A percentile compares a stretch with the other conserved stretches of the same genome.
Evolutionary conservation across 2,797 vertebrate species (phyloP).

Genomic region (Rhinoraja longicauda): DNA sequence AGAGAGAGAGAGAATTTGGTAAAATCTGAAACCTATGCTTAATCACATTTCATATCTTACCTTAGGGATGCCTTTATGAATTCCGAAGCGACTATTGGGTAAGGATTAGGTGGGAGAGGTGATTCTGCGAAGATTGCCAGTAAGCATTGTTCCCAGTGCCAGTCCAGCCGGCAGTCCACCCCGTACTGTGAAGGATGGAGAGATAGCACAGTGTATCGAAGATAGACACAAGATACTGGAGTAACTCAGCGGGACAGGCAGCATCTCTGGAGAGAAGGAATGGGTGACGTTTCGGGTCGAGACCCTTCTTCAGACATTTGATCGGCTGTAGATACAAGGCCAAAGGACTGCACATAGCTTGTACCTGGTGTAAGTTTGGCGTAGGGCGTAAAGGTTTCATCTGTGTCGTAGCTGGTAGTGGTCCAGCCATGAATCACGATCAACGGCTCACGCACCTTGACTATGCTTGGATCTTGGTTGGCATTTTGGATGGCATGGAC

Average conservation of each 20-base stretch:
- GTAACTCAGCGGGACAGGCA: no score
- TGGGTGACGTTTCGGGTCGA: no score
- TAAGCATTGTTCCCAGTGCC: constrained; percentile 34
- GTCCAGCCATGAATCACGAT: not conserved
- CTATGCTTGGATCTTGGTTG: no score
- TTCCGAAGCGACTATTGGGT: constrained; percentile 28
- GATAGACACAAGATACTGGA: no score
- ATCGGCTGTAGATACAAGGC: not conserved
- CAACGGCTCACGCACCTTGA: not conserved
- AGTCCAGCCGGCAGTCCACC: constrained; percentile 39
- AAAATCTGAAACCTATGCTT: no score
- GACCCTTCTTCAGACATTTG: not conserved
- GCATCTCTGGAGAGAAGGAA: no score
- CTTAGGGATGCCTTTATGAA: constrained; percentile 39
- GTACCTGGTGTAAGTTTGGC: no score
- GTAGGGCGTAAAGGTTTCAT: no score
- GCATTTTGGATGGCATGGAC: no score
- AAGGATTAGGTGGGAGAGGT: constrained; percentile 39
- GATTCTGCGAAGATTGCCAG: constrained; percentile 30
- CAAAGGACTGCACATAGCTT: not conserved
- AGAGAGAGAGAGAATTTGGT: no score
- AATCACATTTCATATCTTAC: not conserved
- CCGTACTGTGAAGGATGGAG: constrained; percentile 22
- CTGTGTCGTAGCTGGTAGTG: not conserved
- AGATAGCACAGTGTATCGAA: no score